These are phyloP conservation scores for Drosophila pruinosa DNA, from an alignment of 1,140 invertebrate species.

Conservation along the genomic window DNA sequence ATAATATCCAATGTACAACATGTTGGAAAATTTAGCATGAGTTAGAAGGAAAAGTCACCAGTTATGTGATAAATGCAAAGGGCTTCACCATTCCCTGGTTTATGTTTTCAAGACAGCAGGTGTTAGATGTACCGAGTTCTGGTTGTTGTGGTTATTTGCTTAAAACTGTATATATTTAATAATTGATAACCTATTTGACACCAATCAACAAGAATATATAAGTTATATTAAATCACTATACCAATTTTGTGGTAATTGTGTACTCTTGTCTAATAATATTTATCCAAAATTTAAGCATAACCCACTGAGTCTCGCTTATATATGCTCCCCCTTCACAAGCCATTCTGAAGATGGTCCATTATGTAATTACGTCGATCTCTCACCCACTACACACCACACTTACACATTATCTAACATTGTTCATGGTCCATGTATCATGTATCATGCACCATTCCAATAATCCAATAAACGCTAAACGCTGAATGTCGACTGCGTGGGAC, in stretches of 20 bases:
- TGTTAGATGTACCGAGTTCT: conserved; percentile 6
- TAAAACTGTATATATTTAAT: conserved; percentile 21
- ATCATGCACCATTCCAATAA: conserved; percentile 11
- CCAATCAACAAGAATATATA: conserved; percentile 3
- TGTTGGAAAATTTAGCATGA: neutral
- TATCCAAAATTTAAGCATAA: conserved; percentile 4
- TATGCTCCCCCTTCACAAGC: conserved; percentile 36
- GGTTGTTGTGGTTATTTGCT: conserved; percentile 11
- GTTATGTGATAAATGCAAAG: neutral
- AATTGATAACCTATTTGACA: conserved; percentile 13
- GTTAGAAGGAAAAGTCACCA: neutral
- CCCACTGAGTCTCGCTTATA: conserved; percentile 36
- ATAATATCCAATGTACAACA: conserved; percentile 5
- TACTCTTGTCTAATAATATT: neutral
- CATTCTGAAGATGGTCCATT: conserved; percentile 12
- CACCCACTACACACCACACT: neutral
- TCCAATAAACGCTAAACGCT: conserved; percentile 22
- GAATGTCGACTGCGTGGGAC: conserved; percentile 18
- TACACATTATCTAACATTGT: conserved; percentile 32
- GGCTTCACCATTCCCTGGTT: neutral
- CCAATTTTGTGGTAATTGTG: neutral
- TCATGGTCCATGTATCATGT: conserved; percentile 24
- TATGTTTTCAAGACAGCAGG: neutral
- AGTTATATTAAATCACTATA: neutral
- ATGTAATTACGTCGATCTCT: conserved; percentile 13